These are phyloP conservation scores for Silurus lanzhouensis DNA, from an alignment of 2,797 vertebrate genomes.

Conservation along the genomic window DNA sequence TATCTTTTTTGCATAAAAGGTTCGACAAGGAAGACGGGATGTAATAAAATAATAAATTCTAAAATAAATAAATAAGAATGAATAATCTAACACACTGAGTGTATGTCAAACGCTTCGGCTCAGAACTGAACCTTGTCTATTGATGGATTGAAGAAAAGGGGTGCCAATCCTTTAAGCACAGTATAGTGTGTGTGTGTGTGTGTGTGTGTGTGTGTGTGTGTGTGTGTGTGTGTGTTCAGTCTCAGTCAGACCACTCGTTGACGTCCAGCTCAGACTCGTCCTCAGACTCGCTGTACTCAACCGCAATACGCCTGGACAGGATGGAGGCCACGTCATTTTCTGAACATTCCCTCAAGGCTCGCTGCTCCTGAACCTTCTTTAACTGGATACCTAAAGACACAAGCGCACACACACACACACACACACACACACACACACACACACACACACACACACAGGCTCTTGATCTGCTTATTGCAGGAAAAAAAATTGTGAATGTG, in stretches of 20 bases:
- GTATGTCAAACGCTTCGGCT: background rate
- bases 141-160: background rate
- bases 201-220: background rate
- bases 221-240: background rate
- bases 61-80: background rate
- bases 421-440: background rate
- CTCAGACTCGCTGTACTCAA: slow-evolving; percentile 93
- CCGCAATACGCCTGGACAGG: slow-evolving; percentile 91
- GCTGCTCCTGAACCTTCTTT: slow-evolving; percentile 93
- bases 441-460: slow-evolving; percentile 34
- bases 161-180: slow-evolving; percentile 9
- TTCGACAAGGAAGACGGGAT: too few relatives aligned
- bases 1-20: background rate
- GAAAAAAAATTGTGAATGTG: too few relatives aligned
- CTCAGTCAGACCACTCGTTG: slow-evolving; percentile 92
- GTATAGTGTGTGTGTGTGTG: background rate
- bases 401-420: background rate
- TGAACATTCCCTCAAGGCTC: slow-evolving; percentile 86
- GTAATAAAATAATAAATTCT: background rate
- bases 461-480: background rate
- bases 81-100: too few relatives aligned
- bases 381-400: slow-evolving; percentile 86
- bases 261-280: slow-evolving; percentile 93
- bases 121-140: too few relatives aligned
- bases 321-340: slow-evolving; percentile 95